These are phyloP conservation scores for Todiramphus saurophagus DNA, from an alignment of 2,113 vertebrate genomes.

Conservation along the genomic window DNA sequence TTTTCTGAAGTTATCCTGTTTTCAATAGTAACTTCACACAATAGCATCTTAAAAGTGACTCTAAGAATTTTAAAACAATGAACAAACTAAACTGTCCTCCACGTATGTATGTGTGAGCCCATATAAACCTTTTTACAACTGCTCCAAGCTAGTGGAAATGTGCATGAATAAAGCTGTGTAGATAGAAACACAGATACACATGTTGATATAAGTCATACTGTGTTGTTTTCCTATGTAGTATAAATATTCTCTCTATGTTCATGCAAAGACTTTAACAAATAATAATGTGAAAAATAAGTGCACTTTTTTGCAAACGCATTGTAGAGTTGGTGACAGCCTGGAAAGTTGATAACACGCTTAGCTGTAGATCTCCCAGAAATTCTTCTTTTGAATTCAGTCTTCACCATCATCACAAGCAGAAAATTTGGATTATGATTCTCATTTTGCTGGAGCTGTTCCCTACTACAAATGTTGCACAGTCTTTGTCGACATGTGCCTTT, in stretches of 20 bases:
- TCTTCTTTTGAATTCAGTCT: background rate
- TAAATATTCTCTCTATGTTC: background rate
- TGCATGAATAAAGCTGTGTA: background rate
- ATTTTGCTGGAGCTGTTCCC: background rate
- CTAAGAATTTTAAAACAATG: background rate
- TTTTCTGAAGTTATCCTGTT: background rate
- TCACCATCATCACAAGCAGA: background rate
- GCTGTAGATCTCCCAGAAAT: background rate
- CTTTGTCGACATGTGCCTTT: background rate
- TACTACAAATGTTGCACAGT: background rate
- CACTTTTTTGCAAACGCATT: background rate
- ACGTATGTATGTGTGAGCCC: background rate
- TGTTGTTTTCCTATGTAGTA: background rate
- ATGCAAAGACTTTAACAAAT: background rate
- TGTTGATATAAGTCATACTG: background rate
- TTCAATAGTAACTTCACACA: background rate
- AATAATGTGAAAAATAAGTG: too few species aligned
- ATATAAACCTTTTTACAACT: background rate
- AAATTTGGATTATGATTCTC: background rate
- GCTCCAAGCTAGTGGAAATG: background rate
- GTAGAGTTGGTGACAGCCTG: background rate
- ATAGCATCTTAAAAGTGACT: background rate
- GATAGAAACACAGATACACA: background rate
- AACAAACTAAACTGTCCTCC: background rate
- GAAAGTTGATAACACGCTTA: background rate